phyloP scores from a whole-genome alignment of 2,888 invertebrate genomes.

The Eucera pruinosa region DNA sequence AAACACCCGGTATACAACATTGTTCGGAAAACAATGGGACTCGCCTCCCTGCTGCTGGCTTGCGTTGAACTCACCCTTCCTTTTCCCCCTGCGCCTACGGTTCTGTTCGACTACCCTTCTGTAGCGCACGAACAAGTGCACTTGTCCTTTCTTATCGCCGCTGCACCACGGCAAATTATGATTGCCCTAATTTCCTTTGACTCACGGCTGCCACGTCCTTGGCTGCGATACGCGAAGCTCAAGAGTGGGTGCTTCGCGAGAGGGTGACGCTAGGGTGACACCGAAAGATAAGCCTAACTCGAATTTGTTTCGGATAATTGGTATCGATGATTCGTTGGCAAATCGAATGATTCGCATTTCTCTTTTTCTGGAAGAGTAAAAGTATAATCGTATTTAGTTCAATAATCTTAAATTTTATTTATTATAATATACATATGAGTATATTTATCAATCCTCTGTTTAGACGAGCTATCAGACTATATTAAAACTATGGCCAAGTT shows the following conservation, averaged over 20 bases:
- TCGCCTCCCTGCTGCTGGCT: constrained; percentile 30
- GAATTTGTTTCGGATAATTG: constrained; percentile 11
- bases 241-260: constrained; percentile 7
- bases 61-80: constrained; percentile 26
- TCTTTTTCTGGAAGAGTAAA: too few species aligned
- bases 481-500: too few species aligned
- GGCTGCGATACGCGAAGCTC: constrained; percentile 44
- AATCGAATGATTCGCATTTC: not conserved
- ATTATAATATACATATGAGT: too few species aligned
- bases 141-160: constrained; percentile 73
- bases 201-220: constrained; percentile 63
- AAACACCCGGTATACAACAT: constrained; percentile 72
- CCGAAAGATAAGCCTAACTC: constrained; percentile 27
- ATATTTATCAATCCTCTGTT: too few species aligned
- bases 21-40: constrained; percentile 75
- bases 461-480: too few species aligned
- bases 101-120: constrained; percentile 42
- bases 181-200: constrained; percentile 75
- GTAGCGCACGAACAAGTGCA: constrained; percentile 68
- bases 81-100: not conserved
- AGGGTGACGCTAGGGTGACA: not conserved
- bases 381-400: too few species aligned
- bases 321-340: not conserved
- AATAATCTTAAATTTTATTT: too few species aligned
- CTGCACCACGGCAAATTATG: constrained; percentile 73